Conservation (phyloP, 35 echinoderm and acorn worm species). For the Apostichopus japonicus region DNA sequence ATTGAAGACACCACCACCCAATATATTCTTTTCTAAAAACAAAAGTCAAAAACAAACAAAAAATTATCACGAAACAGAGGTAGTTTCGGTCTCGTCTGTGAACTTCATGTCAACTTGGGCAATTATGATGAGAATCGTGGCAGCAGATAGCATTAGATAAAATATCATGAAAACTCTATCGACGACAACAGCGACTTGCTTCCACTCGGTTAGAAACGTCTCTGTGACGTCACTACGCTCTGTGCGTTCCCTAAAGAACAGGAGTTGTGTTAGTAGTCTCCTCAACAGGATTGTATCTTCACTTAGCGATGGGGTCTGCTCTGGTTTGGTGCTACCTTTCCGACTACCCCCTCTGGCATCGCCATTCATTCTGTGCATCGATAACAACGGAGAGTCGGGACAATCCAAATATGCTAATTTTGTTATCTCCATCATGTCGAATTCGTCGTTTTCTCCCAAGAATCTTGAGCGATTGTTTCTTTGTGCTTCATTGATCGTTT, state of each 20-base stretch:
- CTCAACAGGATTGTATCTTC: constrained; percentile 56
- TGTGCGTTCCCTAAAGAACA: constrained; percentile 68
- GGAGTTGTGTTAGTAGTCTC: constrained; percentile 69
- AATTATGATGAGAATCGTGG: constrained; percentile 75
- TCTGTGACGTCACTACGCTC: constrained; percentile 68
- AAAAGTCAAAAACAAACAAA: too few species aligned
- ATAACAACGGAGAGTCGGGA: constrained; percentile 74
- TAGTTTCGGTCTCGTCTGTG: not conserved
- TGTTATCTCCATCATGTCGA: constrained; percentile 57
- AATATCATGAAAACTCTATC: constrained; percentile 89
- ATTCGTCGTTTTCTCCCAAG: constrained; percentile 25
- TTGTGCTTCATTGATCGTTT: constrained; percentile 24
- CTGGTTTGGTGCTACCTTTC: not conserved
- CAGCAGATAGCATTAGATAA: constrained; percentile 72
- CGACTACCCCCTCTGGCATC: constrained; percentile 6
- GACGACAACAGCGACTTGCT: constrained; percentile 83
- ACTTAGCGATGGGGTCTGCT: constrained; percentile 52
- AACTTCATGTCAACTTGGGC: not conserved
- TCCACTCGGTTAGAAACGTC: constrained; percentile 81
- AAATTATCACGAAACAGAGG: not conserved
- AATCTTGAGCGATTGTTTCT: constrained; percentile 38
- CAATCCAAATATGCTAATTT: constrained; percentile 49
- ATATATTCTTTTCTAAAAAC: too few species aligned
- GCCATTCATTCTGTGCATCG: constrained; percentile 59
- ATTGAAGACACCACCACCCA: too few species aligned